phyloP scores from a whole-genome alignment of 2,113 vertebrate species.

The Pipra filicauda region DNA sequence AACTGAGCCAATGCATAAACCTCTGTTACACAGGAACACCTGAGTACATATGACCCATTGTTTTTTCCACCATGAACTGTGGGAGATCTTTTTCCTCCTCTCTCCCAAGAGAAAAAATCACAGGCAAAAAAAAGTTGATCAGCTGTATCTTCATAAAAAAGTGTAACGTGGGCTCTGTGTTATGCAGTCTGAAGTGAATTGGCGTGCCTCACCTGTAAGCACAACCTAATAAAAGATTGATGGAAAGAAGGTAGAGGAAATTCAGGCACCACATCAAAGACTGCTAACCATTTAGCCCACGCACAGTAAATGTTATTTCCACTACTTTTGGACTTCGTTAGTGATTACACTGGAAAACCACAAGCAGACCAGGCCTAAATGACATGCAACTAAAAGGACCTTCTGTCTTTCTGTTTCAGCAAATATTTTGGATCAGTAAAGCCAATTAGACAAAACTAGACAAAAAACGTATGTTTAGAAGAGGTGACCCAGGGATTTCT shows the following conservation, averaged over 20 bases:
- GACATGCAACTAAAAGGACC: neutral
- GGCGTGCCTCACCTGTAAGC: neutral
- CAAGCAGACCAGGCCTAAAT: neutral
- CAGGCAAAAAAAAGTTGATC: neutral
- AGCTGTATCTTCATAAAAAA: neutral
- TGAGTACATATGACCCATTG: fast-evolving
- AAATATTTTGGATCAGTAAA: neutral
- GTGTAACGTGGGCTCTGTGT: neutral
- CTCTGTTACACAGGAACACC: neutral
- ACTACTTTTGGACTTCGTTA: neutral
- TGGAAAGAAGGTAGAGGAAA: neutral
- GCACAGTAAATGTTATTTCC: neutral
- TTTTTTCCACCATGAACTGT: neutral
- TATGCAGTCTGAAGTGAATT: neutral
- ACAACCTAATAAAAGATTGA: neutral
- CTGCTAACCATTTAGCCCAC: neutral
- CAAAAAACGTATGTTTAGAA: neutral
- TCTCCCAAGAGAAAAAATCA: neutral
- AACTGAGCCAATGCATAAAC: neutral
- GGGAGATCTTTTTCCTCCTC: neutral
- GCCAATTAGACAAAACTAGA: neutral
- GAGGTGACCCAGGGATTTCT: neutral
- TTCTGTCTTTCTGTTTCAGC: neutral
- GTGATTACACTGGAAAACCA: constrained; percentile 3
- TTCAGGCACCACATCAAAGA: neutral